Conservation (phyloP, 2,888 invertebrate genomes). For the Rhyacophila evoluta region DNA sequence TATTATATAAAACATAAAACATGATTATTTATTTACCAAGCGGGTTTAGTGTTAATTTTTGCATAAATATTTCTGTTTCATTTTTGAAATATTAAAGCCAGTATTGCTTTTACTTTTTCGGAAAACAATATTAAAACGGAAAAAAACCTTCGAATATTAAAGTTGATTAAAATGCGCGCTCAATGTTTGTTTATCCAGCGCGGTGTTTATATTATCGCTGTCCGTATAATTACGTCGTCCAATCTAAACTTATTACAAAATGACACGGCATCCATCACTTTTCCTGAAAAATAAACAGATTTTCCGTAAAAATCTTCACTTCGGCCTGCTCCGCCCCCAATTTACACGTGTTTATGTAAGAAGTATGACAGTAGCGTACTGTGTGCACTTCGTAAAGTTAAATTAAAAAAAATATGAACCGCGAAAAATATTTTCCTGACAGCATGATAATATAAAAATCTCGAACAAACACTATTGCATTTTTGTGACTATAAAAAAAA, state of each 20-base stretch:
- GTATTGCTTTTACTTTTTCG: background rate
- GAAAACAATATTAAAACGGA: background rate
- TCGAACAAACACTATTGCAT: too few relatives aligned
- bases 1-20: too few relatives aligned
- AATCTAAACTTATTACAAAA: constrained; percentile 43
- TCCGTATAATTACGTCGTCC: constrained; percentile 48
- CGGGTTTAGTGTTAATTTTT: too few relatives aligned
- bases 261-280: constrained; percentile 52
- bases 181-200: constrained; percentile 29
- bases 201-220: constrained; percentile 40
- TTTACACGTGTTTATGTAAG: constrained; percentile 39
- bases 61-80: too few relatives aligned
- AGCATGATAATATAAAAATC: too few relatives aligned
- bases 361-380: background rate
- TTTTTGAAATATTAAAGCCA: too few relatives aligned
- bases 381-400: too few relatives aligned
- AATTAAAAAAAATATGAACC: too few relatives aligned
- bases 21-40: too few relatives aligned
- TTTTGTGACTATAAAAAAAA: too few relatives aligned
- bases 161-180: background rate
- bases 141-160: background rate
- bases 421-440: too few relatives aligned
- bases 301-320: constrained; percentile 34
- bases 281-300: constrained; percentile 50
- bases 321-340: constrained; percentile 25